phyloP scores from a whole-genome alignment of 2,113 vertebrate species.

The Cebus imitator region DNA sequence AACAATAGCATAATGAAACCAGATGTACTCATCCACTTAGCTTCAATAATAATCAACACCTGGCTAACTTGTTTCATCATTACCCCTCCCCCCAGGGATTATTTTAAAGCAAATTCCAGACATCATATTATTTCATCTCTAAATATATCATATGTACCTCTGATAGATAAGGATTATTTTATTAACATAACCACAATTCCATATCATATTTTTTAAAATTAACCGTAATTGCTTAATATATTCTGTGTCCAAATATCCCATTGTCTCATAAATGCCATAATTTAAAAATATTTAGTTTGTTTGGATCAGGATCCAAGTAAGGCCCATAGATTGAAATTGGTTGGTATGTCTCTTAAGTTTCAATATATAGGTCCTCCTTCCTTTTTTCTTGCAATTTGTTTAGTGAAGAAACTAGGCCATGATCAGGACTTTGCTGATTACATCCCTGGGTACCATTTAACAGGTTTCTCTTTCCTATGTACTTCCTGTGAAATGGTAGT shows the following conservation, averaged over 20 bases:
- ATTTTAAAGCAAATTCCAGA: slow-evolving; percentile 2
- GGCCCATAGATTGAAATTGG: not conserved
- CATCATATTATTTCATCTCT: not conserved
- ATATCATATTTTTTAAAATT: not conserved
- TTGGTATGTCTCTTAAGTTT: not conserved
- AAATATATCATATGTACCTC: not conserved
- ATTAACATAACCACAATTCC: not conserved
- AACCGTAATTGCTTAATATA: not conserved
- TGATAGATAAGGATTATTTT: slow-evolving; percentile 4
- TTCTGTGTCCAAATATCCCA: not conserved
- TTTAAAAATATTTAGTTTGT: not conserved
- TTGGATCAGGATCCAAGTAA: not conserved
- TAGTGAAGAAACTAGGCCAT: not conserved
- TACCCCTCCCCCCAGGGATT: not conserved
- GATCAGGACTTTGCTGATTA: not conserved
- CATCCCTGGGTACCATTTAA: not conserved
- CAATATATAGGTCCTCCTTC: not conserved
- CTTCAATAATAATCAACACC: not conserved
- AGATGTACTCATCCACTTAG: not conserved
- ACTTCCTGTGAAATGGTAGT: not conserved
- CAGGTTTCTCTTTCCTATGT: not conserved
- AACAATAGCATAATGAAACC: not conserved
- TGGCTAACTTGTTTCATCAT: not conserved
- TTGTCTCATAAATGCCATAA: not conserved
- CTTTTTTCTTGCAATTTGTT: not conserved